Conservation (phyloP, 2,888 invertebrate species). For the Patella caerulea region DNA sequence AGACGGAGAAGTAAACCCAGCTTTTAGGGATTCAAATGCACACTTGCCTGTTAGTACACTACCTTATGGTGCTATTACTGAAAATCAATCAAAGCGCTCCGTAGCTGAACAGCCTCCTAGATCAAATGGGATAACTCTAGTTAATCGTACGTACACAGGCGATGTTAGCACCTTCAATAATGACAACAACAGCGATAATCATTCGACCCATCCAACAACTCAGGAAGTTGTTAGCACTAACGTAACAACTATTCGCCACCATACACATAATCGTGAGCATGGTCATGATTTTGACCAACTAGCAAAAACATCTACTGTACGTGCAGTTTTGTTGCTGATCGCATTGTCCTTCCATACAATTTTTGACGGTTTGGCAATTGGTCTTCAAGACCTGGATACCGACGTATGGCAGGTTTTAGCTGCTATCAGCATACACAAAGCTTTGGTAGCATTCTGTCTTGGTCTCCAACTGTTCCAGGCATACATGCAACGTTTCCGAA, state of each 20-base stretch:
- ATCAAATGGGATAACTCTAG: not conserved
- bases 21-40: not conserved
- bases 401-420: constrained; percentile 65
- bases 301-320: constrained; percentile 29
- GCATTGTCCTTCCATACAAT: constrained; percentile 76
- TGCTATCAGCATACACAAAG: constrained; percentile 75
- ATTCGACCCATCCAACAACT: not conserved
- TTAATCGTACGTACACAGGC: not conserved
- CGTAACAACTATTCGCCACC: not conserved
- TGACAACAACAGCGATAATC: not conserved
- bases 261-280: not conserved
- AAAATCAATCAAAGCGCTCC: not conserved
- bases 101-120: not conserved
- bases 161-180: not conserved
- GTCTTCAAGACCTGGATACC: constrained; percentile 69
- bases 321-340: constrained; percentile 73
- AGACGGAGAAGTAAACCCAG: not conserved
- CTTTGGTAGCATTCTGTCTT: constrained; percentile 75
- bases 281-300: not conserved
- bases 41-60: not conserved
- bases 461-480: constrained; percentile 72
- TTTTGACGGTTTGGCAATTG: constrained; percentile 76
- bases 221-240: not conserved
- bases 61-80: not conserved
- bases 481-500: constrained; percentile 54